Percentiles rank a stretch among this genome's conserved stretches.
Conservation (phyloP, 2,888 invertebrate species). For the Phaonia tiefii region DNA sequence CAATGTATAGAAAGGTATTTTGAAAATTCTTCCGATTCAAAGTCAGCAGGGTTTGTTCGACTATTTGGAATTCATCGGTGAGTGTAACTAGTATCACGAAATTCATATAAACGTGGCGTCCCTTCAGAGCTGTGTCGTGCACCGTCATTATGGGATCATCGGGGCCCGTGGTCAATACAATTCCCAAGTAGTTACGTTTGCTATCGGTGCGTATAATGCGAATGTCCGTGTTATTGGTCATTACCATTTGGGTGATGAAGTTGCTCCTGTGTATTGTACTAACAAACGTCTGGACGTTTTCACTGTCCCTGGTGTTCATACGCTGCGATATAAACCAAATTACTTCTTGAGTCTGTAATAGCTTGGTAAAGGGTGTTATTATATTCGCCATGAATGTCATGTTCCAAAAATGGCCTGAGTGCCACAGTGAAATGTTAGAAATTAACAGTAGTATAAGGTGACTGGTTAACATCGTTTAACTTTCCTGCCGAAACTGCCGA, state of each 20-base stretch:
- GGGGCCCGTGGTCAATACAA: slow-evolving; percentile 68
- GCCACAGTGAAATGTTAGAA: background rate
- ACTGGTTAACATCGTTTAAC: background rate
- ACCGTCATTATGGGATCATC: slow-evolving; percentile 69
- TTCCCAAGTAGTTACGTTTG: slow-evolving; percentile 67
- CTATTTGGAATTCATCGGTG: slow-evolving; percentile 42
- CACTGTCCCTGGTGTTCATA: slow-evolving; percentile 3
- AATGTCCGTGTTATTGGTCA: slow-evolving; percentile 5
- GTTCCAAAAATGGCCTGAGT: slow-evolving; percentile 19
- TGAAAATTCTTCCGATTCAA: slow-evolving; percentile 68
- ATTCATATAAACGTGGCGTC: slow-evolving; percentile 30
- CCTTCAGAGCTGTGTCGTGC: slow-evolving; percentile 14
- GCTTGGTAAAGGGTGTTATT: background rate
- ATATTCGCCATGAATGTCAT: slow-evolving; percentile 17
- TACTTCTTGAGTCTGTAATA: slow-evolving; percentile 9
- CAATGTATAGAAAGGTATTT: slow-evolving; percentile 71
- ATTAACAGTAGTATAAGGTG: background rate
- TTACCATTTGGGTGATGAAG: slow-evolving; percentile 21
- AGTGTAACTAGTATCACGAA: slow-evolving; percentile 26
- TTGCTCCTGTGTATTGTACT: slow-evolving; percentile 23
- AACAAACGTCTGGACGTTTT: slow-evolving; percentile 37
- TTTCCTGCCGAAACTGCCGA: no score
- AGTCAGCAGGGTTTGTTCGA: slow-evolving; percentile 24
- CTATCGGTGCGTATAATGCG: slow-evolving; percentile 8
- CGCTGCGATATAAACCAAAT: slow-evolving; percentile 49